Conservation (phyloP, 2,888 invertebrate genomes). For the Rhamnusium bicolor region DNA sequence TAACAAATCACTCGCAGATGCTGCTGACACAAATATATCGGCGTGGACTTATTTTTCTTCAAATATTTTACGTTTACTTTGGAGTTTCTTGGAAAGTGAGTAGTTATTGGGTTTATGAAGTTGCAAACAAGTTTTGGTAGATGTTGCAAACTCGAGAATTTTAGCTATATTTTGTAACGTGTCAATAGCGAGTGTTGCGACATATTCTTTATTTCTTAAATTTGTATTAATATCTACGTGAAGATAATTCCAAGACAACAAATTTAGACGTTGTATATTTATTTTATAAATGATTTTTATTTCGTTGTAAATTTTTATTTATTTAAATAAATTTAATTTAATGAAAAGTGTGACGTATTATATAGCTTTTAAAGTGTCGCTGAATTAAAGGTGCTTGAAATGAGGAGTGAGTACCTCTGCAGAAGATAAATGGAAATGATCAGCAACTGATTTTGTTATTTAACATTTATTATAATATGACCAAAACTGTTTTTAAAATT, state of each 20-base stretch:
- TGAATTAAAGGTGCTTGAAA: neutral
- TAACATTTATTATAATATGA: too few relatives aligned
- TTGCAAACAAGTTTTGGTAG: slow-evolving; percentile 46
- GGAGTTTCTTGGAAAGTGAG: slow-evolving; percentile 41
- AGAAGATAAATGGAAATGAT: too few relatives aligned
- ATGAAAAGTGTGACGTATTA: neutral
- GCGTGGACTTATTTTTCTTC: slow-evolving; percentile 43
- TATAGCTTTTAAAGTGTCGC: neutral
- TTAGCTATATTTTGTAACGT: slow-evolving; percentile 45
- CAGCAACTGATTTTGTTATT: too few relatives aligned
- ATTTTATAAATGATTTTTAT: neutral
- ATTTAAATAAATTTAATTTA: neutral
- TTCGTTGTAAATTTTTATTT: neutral
- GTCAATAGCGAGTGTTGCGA: slow-evolving; percentile 45
- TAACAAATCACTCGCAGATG: slow-evolving; percentile 54
- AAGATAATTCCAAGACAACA: neutral
- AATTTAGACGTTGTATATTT: neutral
- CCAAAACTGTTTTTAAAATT: too few relatives aligned
- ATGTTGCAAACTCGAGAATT: slow-evolving; percentile 16
- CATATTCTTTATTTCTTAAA: neutral
- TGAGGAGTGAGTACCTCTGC: too few relatives aligned
- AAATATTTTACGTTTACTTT: slow-evolving; percentile 41
- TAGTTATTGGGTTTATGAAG: slow-evolving; percentile 46
- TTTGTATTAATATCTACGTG: neutral
- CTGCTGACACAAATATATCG: slow-evolving; percentile 45